A percentile compares a stretch with the other conserved stretches of the same genome.
phyloP scores from a whole-genome alignment of 2,888 invertebrate species.

The Callosobruchus maculatus region DNA sequence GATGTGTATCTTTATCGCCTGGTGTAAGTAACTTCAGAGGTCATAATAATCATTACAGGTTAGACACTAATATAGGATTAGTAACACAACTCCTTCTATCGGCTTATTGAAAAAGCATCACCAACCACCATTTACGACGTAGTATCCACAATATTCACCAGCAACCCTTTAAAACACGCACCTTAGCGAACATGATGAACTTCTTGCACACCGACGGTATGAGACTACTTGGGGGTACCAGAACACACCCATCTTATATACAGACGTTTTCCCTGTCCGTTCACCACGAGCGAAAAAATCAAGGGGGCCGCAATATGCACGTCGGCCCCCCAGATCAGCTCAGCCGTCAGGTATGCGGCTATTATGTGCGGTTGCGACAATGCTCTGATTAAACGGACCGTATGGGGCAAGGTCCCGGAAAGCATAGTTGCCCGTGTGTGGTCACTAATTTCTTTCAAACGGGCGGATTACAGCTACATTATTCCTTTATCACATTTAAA shows the following conservation, averaged over 20 bases:
- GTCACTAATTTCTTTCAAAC: not conserved
- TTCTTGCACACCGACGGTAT: conserved; percentile 16
- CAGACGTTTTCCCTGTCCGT: not conserved
- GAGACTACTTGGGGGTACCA: not conserved
- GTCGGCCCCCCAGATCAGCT: not conserved
- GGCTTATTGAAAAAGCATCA: not conserved
- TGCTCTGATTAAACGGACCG: not conserved
- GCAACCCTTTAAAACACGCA: conserved; percentile 19
- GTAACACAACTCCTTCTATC: no score
- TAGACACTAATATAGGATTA: no score
- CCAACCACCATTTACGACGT: not conserved
- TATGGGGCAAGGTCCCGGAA: not conserved
- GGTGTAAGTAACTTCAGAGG: no score
- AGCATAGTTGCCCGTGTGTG: not conserved
- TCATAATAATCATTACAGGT: no score
- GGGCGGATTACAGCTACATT: not conserved
- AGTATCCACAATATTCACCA: not conserved
- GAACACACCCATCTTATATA: conserved; percentile 6
- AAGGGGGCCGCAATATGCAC: not conserved
- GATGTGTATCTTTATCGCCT: no score
- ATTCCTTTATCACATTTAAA: no score
- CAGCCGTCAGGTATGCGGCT: not conserved
- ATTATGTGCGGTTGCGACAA: not conserved
- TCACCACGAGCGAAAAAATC: not conserved
- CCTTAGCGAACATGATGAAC: conserved; percentile 35